Percentiles rank a stretch among this genome's conserved stretches.
phyloP scores from a whole-genome alignment of 2,113 vertebrate genomes.

The Marmota monax region DNA sequence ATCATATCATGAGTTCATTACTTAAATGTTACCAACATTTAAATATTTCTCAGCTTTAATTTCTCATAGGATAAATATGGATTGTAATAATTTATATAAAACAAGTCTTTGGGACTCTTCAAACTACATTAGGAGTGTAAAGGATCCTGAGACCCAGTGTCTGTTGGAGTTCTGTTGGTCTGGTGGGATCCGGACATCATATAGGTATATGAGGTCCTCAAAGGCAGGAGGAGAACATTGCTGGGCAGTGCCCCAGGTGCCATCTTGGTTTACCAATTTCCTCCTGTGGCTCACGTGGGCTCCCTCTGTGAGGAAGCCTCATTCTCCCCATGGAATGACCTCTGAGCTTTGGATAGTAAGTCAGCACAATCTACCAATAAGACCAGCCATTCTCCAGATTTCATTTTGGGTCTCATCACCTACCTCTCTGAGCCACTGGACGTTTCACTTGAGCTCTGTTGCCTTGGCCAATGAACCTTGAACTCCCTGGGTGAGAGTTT shows the following conservation, averaged over 20 bases:
- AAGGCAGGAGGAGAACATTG: neutral
- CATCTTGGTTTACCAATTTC: neutral
- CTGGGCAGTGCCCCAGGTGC: neutral
- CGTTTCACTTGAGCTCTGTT: neutral
- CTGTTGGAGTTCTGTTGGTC: neutral
- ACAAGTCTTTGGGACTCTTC: neutral
- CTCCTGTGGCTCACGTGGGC: neutral
- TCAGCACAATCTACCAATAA: neutral
- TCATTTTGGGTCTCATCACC: neutral
- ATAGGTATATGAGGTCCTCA: neutral
- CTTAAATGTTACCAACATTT: neutral
- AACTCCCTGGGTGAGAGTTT: neutral
- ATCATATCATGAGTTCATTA: neutral
- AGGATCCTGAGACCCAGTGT: neutral
- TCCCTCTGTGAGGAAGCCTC: neutral
- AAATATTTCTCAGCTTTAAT: constrained; percentile 7
- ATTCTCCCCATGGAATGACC: neutral
- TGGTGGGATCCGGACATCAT: neutral
- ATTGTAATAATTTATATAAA: neutral
- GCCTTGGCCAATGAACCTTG: neutral
- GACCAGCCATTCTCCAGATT: neutral
- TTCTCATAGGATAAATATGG: neutral
- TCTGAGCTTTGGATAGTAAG: neutral
- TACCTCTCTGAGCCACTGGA: neutral
- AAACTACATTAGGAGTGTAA: neutral